Percentiles rank a stretch among this genome's conserved stretches.
phyloP scores from a whole-genome alignment of 2,797 vertebrate species.

The Poeciliopsis infans region DNA sequence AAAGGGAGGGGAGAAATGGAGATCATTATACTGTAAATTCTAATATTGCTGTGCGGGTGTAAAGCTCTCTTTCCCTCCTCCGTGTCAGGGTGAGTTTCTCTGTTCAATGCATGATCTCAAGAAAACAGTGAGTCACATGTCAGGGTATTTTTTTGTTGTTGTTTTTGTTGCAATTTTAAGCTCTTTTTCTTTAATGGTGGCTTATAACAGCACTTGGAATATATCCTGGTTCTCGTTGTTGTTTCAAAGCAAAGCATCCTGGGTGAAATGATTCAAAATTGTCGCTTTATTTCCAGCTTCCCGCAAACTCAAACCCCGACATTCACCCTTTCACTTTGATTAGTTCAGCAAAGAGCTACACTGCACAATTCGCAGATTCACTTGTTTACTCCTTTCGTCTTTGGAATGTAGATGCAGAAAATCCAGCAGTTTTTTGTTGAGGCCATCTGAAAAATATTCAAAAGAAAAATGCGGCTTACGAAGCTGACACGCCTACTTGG shows the following conservation, averaged over 20 bases:
- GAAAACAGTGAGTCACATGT: background rate
- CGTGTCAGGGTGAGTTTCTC: background rate
- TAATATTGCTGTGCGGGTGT: background rate
- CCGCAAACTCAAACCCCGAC: background rate
- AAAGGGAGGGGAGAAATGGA: background rate
- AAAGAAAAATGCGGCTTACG: background rate
- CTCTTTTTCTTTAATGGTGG: background rate
- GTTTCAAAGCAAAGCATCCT: background rate
- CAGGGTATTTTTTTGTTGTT: background rate
- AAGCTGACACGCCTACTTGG: background rate
- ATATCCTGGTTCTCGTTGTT: background rate
- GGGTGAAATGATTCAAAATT: background rate
- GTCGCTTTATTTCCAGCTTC: background rate
- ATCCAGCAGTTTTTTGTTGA: background rate
- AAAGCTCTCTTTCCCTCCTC: slow-evolving; percentile 1
- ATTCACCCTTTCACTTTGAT: background rate
- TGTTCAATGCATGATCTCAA: background rate
- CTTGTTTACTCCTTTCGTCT: background rate
- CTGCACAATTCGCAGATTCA: background rate
- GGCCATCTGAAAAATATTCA: background rate
- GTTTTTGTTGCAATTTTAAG: background rate
- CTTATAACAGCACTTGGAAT: background rate
- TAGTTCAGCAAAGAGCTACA: background rate
- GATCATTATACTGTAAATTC: background rate
- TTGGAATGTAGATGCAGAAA: background rate